phyloP scores from a whole-genome alignment of 2,113 vertebrate species.

The Campylomormyrus tamandua region DNA sequence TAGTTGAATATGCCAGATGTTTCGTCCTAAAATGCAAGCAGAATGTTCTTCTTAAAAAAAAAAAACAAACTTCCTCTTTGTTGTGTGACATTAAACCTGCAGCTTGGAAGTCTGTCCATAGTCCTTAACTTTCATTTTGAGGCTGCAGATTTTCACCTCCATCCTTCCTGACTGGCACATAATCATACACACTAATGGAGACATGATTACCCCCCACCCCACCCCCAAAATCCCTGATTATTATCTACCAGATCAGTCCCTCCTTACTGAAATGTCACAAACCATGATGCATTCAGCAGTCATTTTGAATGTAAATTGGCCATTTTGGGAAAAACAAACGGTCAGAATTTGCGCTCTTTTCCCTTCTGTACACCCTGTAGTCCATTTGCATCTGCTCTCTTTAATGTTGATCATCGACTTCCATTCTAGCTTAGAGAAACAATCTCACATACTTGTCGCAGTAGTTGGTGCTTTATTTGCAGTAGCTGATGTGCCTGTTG shows the following conservation, averaged over 20 bases:
- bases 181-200: neutral
- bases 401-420: neutral
- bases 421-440: neutral
- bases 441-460: neutral
- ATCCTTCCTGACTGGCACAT: neutral
- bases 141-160: neutral
- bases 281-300: neutral
- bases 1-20: slow-evolving; percentile 37
- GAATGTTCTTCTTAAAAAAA: neutral
- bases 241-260: neutral
- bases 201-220: neutral
- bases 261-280: neutral
- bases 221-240: neutral
- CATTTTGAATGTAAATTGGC: neutral
- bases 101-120: neutral
- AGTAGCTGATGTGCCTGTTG: neutral
- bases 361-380: neutral
- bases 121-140: neutral
- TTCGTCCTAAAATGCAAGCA: slow-evolving; percentile 31
- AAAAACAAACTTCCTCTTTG: neutral
- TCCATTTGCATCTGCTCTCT: neutral
- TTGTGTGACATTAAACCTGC: neutral
- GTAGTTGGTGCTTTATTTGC: neutral
- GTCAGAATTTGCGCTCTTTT: neutral
- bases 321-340: neutral